Percentiles rank a stretch among this genome's conserved stretches.
Evolutionary conservation across 2,888 invertebrate species (phyloP).

Genomic region (Hemistola chrysoprasaria): DNA sequence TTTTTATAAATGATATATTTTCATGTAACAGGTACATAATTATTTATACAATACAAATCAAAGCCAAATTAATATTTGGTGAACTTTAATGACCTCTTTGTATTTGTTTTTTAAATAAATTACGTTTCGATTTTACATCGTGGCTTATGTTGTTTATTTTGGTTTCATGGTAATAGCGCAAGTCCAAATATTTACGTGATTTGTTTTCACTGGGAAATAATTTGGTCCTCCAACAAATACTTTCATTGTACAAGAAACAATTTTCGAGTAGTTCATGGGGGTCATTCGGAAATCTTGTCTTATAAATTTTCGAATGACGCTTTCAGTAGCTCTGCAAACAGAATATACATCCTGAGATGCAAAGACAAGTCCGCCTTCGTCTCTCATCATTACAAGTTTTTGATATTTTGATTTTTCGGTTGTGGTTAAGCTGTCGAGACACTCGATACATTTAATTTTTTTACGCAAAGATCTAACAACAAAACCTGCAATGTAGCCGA

Average conservation of each 20-base stretch:
- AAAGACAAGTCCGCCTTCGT: conserved; percentile 20
- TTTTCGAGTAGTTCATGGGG: conserved; percentile 5
- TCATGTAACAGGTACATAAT: too few species aligned
- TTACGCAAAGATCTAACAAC: conserved; percentile 2
- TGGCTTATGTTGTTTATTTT: conserved; percentile 1
- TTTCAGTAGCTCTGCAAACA: conserved; percentile 20
- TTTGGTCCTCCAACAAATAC: conserved; percentile 9
- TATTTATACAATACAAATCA: too few species aligned
- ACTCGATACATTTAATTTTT: conserved; percentile 5
- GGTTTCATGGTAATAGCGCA: neutral
- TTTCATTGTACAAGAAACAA: conserved; percentile 8
- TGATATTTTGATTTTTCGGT: conserved; percentile 1
- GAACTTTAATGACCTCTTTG: neutral
- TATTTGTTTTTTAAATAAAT: conserved; percentile 1
- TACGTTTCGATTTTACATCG: neutral
- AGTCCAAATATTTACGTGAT: conserved; percentile 1
- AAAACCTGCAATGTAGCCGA: conserved; percentile 20
- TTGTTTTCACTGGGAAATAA: conserved; percentile 15
- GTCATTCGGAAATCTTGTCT: conserved; percentile 17
- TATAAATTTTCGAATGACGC: conserved; percentile 14
- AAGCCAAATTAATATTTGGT: conserved; percentile 1
- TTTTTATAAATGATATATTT: too few species aligned
- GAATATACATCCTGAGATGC: conserved; percentile 18
- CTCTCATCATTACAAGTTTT: conserved; percentile 5
- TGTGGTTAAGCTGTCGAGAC: neutral